Conservation (phyloP, 2,113 vertebrate species). For the Daphoenositta chrysoptera region DNA sequence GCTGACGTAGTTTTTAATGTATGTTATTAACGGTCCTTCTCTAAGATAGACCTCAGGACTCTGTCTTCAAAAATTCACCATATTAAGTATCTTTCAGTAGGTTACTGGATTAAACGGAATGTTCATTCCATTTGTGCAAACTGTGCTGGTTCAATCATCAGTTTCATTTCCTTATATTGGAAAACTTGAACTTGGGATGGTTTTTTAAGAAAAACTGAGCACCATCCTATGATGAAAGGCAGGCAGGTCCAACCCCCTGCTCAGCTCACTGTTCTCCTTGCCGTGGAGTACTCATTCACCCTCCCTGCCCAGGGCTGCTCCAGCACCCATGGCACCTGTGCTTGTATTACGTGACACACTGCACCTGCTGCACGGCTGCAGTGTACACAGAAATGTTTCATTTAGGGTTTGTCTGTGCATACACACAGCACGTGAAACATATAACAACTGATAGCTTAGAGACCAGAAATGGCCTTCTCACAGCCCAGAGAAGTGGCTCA, state of each 20-base stretch:
- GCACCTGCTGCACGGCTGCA: background rate
- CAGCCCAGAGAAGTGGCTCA: background rate
- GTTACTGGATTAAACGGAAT: background rate
- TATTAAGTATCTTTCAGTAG: background rate
- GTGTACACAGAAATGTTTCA: background rate
- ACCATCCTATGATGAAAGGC: background rate
- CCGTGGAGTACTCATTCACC: background rate
- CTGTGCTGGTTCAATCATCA: background rate
- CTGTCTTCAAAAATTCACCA: background rate
- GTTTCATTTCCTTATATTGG: background rate
- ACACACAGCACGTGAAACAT: too few relatives aligned
- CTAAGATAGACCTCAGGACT: background rate
- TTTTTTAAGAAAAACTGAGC: background rate
- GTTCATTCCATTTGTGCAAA: background rate
- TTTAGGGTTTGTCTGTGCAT: background rate
- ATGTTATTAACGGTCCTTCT: background rate
- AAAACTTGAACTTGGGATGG: background rate
- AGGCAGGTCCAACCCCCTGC: background rate
- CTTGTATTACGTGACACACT: rapidly evolving
- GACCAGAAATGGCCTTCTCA: background rate
- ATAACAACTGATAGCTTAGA: background rate
- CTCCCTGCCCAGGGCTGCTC: background rate
- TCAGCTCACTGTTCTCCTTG: background rate
- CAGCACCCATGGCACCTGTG: background rate
- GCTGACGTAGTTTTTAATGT: background rate